phyloP scores from a whole-genome alignment of 2,797 vertebrate species.

The Myotis findleyi region DNA sequence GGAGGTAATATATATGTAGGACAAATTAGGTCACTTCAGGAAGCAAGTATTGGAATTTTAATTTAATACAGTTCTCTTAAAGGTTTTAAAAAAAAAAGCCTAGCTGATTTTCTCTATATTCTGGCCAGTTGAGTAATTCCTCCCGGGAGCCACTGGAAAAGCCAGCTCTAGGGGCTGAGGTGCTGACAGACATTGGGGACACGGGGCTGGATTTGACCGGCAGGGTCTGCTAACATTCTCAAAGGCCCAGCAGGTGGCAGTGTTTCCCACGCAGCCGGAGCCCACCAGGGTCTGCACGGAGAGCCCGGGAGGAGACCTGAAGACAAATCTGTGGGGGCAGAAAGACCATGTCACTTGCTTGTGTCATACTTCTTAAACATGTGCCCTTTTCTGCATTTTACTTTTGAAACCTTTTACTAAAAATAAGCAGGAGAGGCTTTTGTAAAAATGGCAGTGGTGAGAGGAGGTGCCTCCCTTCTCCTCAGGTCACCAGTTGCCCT shows the following conservation, averaged over 20 bases:
- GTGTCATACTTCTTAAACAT: neutral
- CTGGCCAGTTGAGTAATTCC: neutral
- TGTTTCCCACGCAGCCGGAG: neutral
- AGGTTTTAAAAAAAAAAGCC: neutral
- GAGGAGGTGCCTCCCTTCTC: neutral
- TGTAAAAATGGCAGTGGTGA: neutral
- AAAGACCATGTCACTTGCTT: neutral
- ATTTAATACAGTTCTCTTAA: neutral
- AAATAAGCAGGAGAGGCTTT: neutral
- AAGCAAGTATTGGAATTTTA: neutral
- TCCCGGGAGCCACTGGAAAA: neutral
- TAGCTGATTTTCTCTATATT: neutral
- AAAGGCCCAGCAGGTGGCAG: slow-evolving; percentile 68
- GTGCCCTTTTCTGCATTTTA: neutral
- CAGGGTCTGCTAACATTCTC: neutral
- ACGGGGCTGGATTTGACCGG: neutral
- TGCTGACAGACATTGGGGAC: neutral
- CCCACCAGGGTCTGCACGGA: fast-evolving
- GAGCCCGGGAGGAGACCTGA: neutral
- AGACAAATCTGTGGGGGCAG: neutral
- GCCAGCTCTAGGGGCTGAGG: neutral
- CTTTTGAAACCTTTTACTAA: slow-evolving; percentile 12
- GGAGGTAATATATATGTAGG: neutral
- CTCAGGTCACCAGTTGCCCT: neutral
- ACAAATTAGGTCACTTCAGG: neutral